Evolutionary conservation across 64 coral and sea anemone genomes (phyloP).

Genomic region (Montipora foliosa): DNA sequence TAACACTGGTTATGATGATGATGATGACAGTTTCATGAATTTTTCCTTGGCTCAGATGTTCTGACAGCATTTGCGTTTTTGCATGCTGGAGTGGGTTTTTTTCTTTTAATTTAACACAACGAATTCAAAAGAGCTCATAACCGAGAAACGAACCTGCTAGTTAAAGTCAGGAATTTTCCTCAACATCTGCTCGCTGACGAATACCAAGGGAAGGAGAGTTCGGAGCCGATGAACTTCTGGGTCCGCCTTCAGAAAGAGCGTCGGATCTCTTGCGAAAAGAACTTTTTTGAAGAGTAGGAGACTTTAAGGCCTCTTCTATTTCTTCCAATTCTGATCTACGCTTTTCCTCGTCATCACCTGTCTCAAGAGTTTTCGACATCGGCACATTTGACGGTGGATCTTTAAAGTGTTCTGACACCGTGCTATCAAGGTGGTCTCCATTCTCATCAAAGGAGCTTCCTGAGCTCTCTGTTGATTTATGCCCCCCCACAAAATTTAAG

Average conservation of each 20-base stretch:
- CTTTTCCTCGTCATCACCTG: background rate
- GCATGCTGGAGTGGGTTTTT: too few species aligned
- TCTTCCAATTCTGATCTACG: constrained; percentile 13
- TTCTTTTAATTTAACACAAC: too few species aligned
- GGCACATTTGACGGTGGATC: background rate
- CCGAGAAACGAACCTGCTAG: background rate
- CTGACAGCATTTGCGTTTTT: too few species aligned
- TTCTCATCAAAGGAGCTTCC: background rate
- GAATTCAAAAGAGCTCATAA: too few species aligned
- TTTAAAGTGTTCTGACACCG: background rate
- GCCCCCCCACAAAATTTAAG: background rate
- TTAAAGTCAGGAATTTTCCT: background rate
- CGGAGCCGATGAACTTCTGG: constrained; percentile 38
- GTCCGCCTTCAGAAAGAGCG: background rate
- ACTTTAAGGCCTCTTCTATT: constrained; percentile 27
- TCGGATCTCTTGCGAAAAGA: constrained; percentile 39
- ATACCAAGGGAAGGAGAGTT: background rate
- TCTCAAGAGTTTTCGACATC: background rate
- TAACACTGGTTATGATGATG: too few species aligned
- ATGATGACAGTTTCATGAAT: too few species aligned
- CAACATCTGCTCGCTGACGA: background rate
- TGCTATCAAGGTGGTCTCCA: background rate
- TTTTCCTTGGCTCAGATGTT: too few species aligned
- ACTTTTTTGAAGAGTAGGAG: constrained; percentile 25
- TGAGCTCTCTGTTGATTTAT: background rate